Base-by-base conservation (phyloP, 1,140 invertebrate species). In the Meloidogyne exigua region DNA sequence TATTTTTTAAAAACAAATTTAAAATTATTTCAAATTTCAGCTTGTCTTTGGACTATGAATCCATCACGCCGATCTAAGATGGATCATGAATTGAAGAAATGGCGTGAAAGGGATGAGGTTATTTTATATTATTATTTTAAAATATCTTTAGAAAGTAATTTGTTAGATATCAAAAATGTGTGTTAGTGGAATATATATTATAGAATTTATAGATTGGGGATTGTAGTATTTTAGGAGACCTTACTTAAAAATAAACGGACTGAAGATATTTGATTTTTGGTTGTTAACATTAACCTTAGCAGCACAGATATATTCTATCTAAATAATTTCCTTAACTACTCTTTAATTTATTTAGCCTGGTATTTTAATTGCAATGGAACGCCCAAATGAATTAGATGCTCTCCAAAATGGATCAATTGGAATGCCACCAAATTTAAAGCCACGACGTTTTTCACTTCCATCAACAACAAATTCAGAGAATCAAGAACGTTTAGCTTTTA, bases 11-110 rank as follows among this genome's bases (percentile, higher is more conserved):
- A 26, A 18, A 13, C 1, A 74, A 2, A 18, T 15, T 75, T 23
- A 26, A 69, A 36, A 64, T 36, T 13, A 1, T 68, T 10, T 5
- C 4, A 42, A 12, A 15, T 65, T 72, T 76, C 11, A 68, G 67
- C 81, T 11, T 81, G 80, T 75, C 73, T 81, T 21, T 81, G 80
- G 80, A 44, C 73, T 15, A 63, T 81, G 26, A 81, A 81, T 57
- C 80, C 80, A 0, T 32, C 42, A 62, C 82, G 81, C 25, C 65
- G 66, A 18, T 28, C 68, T 23, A 81, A 83, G 62, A 81, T 81
- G 80, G 77, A 83, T 23, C 62, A 79, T 12, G 80, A 81, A 80
- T 32, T 81, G 12, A 21, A 62, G n/a, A 81, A 81, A 57, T 83
- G 81, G 81, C 67, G 80, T 28, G 80, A 81, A 44, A 83, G 80